Evolutionary conservation across 1,140 invertebrate genomes (phyloP), one percentile per base, ranked within the genome.

Genomic region (Pseudomyrmex dendroicus): DNA sequence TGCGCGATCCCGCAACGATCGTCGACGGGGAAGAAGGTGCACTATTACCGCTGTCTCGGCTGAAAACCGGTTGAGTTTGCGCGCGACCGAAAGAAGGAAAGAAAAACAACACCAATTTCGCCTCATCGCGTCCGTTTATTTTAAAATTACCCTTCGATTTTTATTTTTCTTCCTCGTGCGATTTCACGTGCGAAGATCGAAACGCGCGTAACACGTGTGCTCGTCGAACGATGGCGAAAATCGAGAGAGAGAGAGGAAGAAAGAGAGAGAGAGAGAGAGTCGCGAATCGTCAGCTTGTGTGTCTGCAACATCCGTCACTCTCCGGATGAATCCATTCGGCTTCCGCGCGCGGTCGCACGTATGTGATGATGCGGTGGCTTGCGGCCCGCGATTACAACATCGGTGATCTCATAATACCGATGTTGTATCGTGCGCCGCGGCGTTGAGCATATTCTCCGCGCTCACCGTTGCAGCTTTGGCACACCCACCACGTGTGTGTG

Each of bases 381-480:
- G 57, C 66, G 17, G 76, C 44, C 59, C 46, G 35, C 66, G 83
- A 85, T 91, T 92, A 89, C 89, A 68, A 86, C 88, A 92, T 87
- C 86, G 87, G 66, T 91, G 90, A 91, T 91, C 86, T 92, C 90
- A 92, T 83, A 72, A 76, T 57, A 9, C 25, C 54, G 35, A 3
- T 22, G 66, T 46, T 46, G 54, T 25, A 35, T 20, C 52, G 64
- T 50, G 44, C n/a, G 17, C 2, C 20, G 44, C n/a, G 13, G 20
- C 22, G 35, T 7, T 35, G 35, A 35, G 35, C 35, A 35, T 35
- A 35, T 35, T 35, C 35, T 35, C 35, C 15, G 52, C 52, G 2
- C 13, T 22, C 20, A 15, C 15, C 12, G 17, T 25, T 22, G 44
- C 20, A 20, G 13, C 4, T 20, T 35, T 50, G 48, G 46, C 66